These are phyloP conservation scores for Tragelaphus oryx DNA, from an alignment of 2,797 vertebrate genomes.

Conservation along the genomic window DNA sequence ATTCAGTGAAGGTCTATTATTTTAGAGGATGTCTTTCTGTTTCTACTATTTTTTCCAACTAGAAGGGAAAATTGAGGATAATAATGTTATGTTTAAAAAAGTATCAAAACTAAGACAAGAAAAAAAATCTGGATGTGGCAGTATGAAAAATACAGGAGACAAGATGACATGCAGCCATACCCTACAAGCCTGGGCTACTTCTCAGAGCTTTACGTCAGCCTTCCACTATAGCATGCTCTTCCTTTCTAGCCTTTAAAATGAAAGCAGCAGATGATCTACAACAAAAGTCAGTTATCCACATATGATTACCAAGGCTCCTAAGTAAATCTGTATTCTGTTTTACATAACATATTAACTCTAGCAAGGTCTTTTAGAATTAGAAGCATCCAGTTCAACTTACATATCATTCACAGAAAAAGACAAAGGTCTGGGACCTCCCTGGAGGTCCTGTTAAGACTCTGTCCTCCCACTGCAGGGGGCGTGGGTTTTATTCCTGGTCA, in stretches of 20 bases:
- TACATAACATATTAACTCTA: background rate
- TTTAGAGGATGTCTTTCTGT: background rate
- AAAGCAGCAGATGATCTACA: background rate
- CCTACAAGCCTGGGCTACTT: background rate
- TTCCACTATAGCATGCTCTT: background rate
- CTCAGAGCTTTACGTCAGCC: background rate
- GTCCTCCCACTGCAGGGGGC: background rate
- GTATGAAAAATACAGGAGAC: background rate
- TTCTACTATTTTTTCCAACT: background rate
- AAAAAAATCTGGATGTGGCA: background rate
- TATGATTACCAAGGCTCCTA: background rate
- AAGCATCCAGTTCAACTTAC: background rate
- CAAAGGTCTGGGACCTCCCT: background rate
- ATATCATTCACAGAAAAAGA: background rate
- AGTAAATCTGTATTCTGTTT: background rate
- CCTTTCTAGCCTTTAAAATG: background rate
- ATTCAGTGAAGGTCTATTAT: background rate
- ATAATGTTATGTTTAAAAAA: background rate
- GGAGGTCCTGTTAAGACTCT: background rate
- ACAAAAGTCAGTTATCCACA: background rate
- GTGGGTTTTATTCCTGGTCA: background rate
- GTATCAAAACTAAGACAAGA: background rate
- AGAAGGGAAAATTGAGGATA: background rate
- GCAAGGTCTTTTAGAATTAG: background rate
- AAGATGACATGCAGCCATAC: rapidly evolving